A percentile compares a stretch with the other conserved stretches of the same genome.
Evolutionary conservation across 2,888 invertebrate species (phyloP).

Genomic region (Lithophane socia): DNA sequence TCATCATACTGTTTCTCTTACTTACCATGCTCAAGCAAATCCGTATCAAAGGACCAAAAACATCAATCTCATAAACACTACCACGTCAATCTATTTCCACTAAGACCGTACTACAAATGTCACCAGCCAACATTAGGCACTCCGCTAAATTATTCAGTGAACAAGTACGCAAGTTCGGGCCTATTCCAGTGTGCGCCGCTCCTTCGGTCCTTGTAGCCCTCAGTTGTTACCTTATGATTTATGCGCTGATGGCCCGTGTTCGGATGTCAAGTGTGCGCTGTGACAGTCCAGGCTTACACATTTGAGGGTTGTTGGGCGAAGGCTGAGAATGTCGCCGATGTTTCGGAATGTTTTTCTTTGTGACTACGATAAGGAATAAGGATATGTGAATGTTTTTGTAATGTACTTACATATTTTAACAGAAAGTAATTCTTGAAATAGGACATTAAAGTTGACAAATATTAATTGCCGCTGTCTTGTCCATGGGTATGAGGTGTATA

Average conservation of each 20-base stretch:
- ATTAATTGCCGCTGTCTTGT: constrained; percentile 18
- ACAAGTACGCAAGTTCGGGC: constrained; percentile 48
- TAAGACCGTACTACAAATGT: constrained; percentile 36
- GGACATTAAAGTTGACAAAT: constrained; percentile 15
- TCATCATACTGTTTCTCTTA: neutral
- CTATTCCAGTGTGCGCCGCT: constrained; percentile 57
- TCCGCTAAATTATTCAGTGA: constrained; percentile 63
- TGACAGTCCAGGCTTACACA: constrained; percentile 62
- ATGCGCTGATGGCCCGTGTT: constrained; percentile 62
- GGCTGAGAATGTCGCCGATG: constrained; percentile 50
- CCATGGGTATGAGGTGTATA: constrained; percentile 14
- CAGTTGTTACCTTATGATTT: constrained; percentile 62
- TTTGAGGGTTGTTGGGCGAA: constrained; percentile 43
- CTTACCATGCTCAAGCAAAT: neutral
- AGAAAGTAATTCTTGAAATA: neutral
- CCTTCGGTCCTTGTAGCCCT: constrained; percentile 63
- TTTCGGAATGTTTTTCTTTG: constrained; percentile 36
- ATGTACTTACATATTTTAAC: constrained; percentile 5
- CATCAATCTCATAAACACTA: neutral
- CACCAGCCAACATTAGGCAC: constrained; percentile 40
- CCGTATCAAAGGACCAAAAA: neutral
- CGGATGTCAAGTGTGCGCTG: constrained; percentile 54
- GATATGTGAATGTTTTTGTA: neutral
- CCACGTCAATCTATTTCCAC: constrained; percentile 43
- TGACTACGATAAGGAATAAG: constrained; percentile 25